A percentile compares a stretch with the other conserved stretches of the same genome.
These are phyloP conservation scores for Emys orbicularis DNA, from an alignment of 2,797 vertebrate genomes.

Conservation along the genomic window DNA sequence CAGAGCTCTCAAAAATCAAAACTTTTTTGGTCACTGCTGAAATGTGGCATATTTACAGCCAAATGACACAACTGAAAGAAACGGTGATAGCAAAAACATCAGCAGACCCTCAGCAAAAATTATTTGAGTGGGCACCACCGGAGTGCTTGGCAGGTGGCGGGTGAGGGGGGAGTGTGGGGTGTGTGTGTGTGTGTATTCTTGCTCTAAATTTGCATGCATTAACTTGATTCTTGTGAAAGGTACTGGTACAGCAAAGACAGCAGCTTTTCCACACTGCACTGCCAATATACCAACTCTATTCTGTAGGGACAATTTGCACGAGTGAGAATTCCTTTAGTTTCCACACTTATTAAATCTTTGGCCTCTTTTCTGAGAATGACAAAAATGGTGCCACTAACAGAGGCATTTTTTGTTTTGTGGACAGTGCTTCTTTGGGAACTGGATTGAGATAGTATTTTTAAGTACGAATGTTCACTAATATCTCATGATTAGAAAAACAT, in stretches of 20 bases:
- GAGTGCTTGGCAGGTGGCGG: not conserved
- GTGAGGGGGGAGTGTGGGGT: too few relatives aligned
- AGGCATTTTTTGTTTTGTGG: not conserved
- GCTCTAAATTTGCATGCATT: not conserved
- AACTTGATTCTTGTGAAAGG: not conserved
- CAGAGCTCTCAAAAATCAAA: constrained; percentile 33
- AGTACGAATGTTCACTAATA: not conserved
- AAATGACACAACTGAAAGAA: constrained; percentile 56
- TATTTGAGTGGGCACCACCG: not conserved
- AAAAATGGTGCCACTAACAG: not conserved
- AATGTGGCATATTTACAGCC: constrained; percentile 26
- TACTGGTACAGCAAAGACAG: not conserved
- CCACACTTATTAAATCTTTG: not conserved
- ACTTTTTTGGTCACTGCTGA: constrained; percentile 59
- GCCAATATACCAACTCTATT: not conserved
- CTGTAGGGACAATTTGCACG: not conserved
- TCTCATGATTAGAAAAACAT: not conserved
- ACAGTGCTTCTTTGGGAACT: not conserved
- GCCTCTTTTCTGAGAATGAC: not conserved
- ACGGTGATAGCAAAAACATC: constrained; percentile 28
- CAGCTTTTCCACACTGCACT: not conserved
- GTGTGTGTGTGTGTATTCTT: not conserved
- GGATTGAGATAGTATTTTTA: not conserved
- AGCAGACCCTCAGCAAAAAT: not conserved
- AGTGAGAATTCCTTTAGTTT: not conserved